Evolutionary conservation across 1,140 invertebrate genomes (phyloP), one percentile per base, ranked within the genome.

Genomic region (Lordiphosa clarofinis): DNA sequence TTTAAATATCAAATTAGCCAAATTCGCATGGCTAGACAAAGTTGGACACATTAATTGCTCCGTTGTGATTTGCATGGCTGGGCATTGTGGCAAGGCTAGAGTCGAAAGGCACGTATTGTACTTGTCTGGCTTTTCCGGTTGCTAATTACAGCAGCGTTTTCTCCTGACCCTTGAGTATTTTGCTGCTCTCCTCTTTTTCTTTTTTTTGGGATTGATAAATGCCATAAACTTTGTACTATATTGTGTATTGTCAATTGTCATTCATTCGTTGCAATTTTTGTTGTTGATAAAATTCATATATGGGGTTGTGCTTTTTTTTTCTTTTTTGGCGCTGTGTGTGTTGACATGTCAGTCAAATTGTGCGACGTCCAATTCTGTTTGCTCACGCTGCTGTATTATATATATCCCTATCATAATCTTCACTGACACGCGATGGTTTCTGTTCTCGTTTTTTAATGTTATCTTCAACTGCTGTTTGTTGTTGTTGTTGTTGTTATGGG

Each of bases 321-420:
- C 54, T 47, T 11, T 42, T 10, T 36, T 15, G 28, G 44, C 37
- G 54, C 43, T 47, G 24, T 56, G 24, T 19, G 1, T 55, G 64
- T 67, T 72, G 69, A 70, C 78, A 82, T 73, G 78, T 70, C 78
- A 78, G 64, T 82, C 60, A 78, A 73, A 73, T 78, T 82, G 78
- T 55, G 67, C 55, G 69, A 60, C 56, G 68, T 73, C 53, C 75
- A 66, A 67, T 76, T 65, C 56, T 71, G 56, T 72, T 61, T 54
- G 64, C 71, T 58, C 66, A 59, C 24, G 24, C 24, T 5, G 6
- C 24, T 28, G 24, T 28, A 69, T 59, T 7, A 24, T 58, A 19
- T 62, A 46, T 59, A 57, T 73, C 19, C 56, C 68, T 84, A 82
- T 82, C 78, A 84, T 82, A 82, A 82, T 82, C 78, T 82, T 76